Evolutionary conservation across 2,113 vertebrate species (phyloP).

Genomic region (Aegithalos caudatus): DNA sequence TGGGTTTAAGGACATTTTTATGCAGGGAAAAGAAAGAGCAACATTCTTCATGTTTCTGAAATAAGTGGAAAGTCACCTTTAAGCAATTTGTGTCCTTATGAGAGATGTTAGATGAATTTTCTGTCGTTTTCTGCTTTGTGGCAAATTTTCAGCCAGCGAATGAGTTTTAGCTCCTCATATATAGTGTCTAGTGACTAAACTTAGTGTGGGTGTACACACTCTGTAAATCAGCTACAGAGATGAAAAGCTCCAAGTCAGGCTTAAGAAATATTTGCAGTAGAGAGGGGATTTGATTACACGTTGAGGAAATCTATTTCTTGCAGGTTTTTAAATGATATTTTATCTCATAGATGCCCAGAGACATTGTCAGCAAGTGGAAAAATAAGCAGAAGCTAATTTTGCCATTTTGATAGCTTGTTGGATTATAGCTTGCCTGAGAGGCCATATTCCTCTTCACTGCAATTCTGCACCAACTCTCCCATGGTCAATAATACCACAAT

Average conservation of each 20-base stretch:
- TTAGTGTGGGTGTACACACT: neutral
- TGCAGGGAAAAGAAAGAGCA: neutral
- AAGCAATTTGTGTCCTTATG: neutral
- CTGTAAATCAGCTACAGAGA: neutral
- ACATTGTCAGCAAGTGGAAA: neutral
- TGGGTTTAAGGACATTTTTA: neutral
- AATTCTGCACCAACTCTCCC: neutral
- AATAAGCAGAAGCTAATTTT: neutral
- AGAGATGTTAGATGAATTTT: neutral
- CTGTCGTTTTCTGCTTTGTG: neutral
- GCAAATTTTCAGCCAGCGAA: neutral
- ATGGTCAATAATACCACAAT: neutral
- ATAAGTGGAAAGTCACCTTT: neutral
- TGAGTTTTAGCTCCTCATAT: neutral
- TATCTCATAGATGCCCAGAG: neutral
- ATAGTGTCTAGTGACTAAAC: neutral
- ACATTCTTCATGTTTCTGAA: neutral
- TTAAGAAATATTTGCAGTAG: slow-evolving; percentile 20
- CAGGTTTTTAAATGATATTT: neutral
- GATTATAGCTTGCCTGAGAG: neutral
- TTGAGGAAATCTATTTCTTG: neutral
- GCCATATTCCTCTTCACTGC: neutral
- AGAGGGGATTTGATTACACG: neutral
- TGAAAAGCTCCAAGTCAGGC: neutral
- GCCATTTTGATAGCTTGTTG: neutral